phyloP scores from a whole-genome alignment of 1,140 invertebrate species.

The Drosophila kikkawai region DNA sequence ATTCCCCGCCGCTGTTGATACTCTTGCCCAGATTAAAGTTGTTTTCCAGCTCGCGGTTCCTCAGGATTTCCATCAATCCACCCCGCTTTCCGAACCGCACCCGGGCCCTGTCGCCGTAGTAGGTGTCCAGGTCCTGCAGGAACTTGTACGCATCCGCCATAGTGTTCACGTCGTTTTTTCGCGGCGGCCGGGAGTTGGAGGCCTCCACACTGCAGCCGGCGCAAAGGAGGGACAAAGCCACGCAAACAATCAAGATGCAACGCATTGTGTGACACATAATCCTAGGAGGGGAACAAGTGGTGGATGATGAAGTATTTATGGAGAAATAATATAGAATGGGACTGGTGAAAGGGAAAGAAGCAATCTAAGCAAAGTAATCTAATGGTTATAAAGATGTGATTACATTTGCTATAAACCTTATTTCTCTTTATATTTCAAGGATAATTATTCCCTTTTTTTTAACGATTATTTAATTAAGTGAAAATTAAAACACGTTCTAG shows the following conservation, averaged over 20 bases:
- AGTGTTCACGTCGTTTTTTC: constrained; percentile 78
- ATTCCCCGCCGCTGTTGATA: constrained; percentile 47
- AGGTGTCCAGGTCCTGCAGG: constrained; percentile 80
- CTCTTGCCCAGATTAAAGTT: constrained; percentile 35
- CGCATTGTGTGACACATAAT: constrained; percentile 69
- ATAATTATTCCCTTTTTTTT: no score
- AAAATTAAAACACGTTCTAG: background rate
- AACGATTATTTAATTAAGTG: constrained; percentile 3
- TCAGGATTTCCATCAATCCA: constrained; percentile 53
- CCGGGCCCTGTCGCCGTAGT: constrained; percentile 78
- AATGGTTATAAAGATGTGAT: background rate
- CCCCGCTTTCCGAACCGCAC: constrained; percentile 72
- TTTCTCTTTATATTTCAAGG: background rate
- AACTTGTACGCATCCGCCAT: constrained; percentile 83
- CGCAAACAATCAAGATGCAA: constrained; percentile 61
- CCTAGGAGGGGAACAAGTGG: background rate
- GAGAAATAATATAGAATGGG: background rate
- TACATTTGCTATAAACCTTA: background rate
- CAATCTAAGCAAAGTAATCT: background rate
- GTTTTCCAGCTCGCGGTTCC: constrained; percentile 57
- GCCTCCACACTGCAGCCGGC: constrained; percentile 60
- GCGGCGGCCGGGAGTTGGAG: constrained; percentile 72
- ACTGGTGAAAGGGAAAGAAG: no score
- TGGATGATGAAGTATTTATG: background rate
- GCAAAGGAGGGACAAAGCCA: constrained; percentile 60